A percentile compares a stretch with the other conserved stretches of the same genome.
Evolutionary conservation across 2,113 vertebrate species (phyloP).

Genomic region (Chaenocephalus aceratus): DNA sequence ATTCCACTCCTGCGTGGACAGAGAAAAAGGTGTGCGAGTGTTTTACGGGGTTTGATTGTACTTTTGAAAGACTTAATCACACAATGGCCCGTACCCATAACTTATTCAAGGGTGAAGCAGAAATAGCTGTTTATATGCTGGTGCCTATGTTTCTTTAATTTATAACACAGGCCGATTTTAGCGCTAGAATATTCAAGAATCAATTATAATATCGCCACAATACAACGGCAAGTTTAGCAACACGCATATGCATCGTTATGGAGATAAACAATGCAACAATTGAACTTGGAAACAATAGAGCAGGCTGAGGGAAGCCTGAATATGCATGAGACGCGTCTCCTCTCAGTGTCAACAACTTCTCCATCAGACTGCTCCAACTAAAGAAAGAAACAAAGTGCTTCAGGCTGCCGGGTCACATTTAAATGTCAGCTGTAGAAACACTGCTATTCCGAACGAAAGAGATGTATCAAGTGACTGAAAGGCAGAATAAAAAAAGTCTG

Average conservation of each 20-base stretch:
- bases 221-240: slow-evolving; percentile 13
- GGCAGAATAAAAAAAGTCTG: not conserved
- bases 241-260: slow-evolving; percentile 25
- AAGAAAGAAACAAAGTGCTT: slow-evolving; percentile 5
- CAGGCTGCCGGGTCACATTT: slow-evolving; percentile 59
- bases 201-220: not conserved
- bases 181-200: slow-evolving; percentile 10
- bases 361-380: slow-evolving; percentile 35
- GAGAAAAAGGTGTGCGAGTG: slow-evolving; percentile 40
- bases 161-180: slow-evolving; percentile 13
- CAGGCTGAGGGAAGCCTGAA: slow-evolving; percentile 42
- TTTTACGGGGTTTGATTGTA: slow-evolving; percentile 6
- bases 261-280: slow-evolving; percentile 64
- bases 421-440: slow-evolving; percentile 33
- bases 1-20: slow-evolving; percentile 70
- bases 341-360: slow-evolving; percentile 60
- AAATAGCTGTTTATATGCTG: slow-evolving; percentile 29
- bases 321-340: slow-evolving; percentile 76
- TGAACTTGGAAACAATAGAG: slow-evolving; percentile 67
- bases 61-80: slow-evolving; percentile 51
- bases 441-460: not conserved
- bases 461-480: not conserved
- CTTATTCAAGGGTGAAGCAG: slow-evolving; percentile 52
- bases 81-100: slow-evolving; percentile 47
- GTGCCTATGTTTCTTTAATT: not conserved